Conservation (phyloP, 2,797 vertebrate species). For the Enteromius viviparus region DNA sequence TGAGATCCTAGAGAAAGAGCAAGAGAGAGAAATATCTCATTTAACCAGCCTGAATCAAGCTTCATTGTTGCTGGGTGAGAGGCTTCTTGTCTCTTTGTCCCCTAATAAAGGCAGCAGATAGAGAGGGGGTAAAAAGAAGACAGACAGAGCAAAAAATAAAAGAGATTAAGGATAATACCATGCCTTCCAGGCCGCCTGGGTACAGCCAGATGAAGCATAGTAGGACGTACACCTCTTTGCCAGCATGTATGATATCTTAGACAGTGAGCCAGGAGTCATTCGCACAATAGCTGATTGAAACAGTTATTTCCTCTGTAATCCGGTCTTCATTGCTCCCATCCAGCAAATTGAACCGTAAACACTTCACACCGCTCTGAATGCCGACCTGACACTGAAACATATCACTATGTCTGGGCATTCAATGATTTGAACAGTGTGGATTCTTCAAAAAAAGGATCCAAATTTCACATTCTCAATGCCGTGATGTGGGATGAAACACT, state of each 20-base stretch:
- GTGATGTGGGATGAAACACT: constrained; percentile 51
- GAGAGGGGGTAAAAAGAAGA: constrained; percentile 52
- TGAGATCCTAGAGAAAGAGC: constrained; percentile 86
- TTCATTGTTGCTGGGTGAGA: constrained; percentile 55
- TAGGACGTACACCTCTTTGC: constrained; percentile 46
- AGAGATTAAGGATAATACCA: constrained; percentile 52
- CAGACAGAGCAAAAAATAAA: constrained; percentile 64
- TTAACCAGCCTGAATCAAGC: constrained; percentile 52
- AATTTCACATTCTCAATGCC: constrained; percentile 48
- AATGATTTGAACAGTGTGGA: constrained; percentile 37
- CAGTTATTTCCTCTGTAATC: constrained; percentile 58
- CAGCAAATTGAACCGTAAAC: constrained; percentile 44
- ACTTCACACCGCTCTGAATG: constrained; percentile 40
- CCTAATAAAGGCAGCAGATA: constrained; percentile 60
- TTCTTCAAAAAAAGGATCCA: constrained; percentile 29
- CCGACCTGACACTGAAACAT: constrained; percentile 50
- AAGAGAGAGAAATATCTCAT: constrained; percentile 57
- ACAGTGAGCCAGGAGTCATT: constrained; percentile 47
- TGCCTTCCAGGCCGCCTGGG: constrained; percentile 59
- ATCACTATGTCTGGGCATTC: constrained; percentile 51
- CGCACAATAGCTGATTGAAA: constrained; percentile 54
- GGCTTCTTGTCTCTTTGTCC: constrained; percentile 57
- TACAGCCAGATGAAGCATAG: constrained; percentile 60
- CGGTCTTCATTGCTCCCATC: constrained; percentile 52
- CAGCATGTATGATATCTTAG: constrained; percentile 59